Conservation (phyloP, 2,797 vertebrate species). For the Sebastes itinus region DNA sequence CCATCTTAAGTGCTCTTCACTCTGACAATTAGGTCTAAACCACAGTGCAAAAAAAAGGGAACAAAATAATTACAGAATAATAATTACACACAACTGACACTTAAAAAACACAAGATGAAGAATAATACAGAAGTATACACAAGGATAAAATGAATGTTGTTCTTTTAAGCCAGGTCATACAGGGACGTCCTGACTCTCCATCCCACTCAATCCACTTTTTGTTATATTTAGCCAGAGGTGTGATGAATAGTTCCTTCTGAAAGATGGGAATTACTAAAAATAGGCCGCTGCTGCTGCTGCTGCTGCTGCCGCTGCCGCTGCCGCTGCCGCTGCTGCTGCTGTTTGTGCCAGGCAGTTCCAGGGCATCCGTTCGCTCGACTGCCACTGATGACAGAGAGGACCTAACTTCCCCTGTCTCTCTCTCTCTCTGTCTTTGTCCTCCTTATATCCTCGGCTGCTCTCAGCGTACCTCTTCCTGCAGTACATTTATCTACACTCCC, state of each 20-base stretch:
- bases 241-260: conserved; percentile 69
- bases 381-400: conserved; percentile 56
- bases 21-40: not conserved
- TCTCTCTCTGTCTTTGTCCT: conserved; percentile 32
- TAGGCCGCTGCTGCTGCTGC: conserved; percentile 53
- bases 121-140: not conserved
- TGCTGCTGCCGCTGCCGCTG: conserved; percentile 56
- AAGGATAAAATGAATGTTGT: not conserved
- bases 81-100: not conserved
- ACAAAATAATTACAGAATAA: no score
- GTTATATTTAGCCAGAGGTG: conserved; percentile 74
- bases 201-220: conserved; percentile 43
- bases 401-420: conserved; percentile 4
- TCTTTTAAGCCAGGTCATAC: not conserved
- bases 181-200: conserved; percentile 19
- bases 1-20: not conserved
- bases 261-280: conserved; percentile 69
- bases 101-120: not conserved
- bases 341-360: conserved; percentile 73
- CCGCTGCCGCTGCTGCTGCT: conserved; percentile 57
- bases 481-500: conserved; percentile 7
- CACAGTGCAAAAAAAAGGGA: not conserved
- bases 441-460: conserved; percentile 43
- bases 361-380: conserved; percentile 61
- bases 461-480: conserved; percentile 5